phyloP scores from a whole-genome alignment of 1,140 invertebrate species.

The Magallana gigas region DNA sequence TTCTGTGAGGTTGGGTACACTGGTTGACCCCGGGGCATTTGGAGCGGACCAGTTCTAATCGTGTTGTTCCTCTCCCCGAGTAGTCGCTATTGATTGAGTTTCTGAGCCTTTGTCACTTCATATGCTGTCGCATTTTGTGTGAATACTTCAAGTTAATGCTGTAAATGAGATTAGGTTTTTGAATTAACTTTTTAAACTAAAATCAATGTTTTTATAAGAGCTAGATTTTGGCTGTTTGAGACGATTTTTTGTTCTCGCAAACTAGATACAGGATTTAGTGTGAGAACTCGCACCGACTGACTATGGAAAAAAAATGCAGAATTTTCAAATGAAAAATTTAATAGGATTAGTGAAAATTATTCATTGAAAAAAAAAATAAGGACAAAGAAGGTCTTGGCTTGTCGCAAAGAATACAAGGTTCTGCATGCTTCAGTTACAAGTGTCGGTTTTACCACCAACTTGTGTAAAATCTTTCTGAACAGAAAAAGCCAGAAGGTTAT shows the following conservation, averaged over 20 bases:
- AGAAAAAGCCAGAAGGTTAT: neutral
- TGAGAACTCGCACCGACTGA: neutral
- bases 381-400: neutral
- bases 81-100: neutral
- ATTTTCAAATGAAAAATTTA: slow-evolving; percentile 5
- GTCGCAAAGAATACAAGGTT: neutral
- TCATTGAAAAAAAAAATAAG: slow-evolving; percentile 3
- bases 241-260: neutral
- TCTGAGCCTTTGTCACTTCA: neutral
- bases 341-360: slow-evolving; percentile 24
- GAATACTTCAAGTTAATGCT: slow-evolving; percentile 2
- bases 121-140: slow-evolving; percentile 1
- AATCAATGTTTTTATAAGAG: slow-evolving; percentile 19
- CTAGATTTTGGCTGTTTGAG: neutral
- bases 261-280: neutral
- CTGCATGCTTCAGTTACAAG: neutral
- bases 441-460: neutral
- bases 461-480: neutral
- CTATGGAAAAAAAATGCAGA: slow-evolving; percentile 12
- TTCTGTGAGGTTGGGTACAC: neutral
- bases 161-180: slow-evolving; percentile 34
- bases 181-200: neutral
- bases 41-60: neutral
- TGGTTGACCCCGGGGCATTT: neutral
- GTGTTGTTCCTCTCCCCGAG: neutral